Evolutionary conservation across 2,113 vertebrate species (phyloP).

Genomic region (Carettochelys insculpta): DNA sequence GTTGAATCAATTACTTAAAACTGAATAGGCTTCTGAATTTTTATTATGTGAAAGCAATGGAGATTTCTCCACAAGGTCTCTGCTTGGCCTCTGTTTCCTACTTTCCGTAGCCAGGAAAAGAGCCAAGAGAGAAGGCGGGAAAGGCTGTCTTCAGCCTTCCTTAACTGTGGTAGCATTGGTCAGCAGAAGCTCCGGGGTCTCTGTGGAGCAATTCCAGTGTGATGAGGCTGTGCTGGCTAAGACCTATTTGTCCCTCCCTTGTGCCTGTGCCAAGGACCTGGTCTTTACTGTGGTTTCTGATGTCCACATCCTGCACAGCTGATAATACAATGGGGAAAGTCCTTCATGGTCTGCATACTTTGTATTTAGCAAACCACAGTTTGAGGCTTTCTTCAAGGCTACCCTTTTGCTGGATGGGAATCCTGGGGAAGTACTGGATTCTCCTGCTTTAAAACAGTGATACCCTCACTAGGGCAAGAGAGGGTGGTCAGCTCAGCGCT

Average conservation of each 20-base stretch:
- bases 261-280: not conserved
- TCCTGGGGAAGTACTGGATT: not conserved
- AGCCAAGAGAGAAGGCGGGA: not conserved
- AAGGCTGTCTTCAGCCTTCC: not conserved
- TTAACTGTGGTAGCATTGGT: not conserved
- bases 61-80: not conserved
- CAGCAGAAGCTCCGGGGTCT: fast-evolving
- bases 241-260: not conserved
- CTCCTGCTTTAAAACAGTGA: not conserved
- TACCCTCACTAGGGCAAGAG: not conserved
- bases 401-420: not conserved
- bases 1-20: not conserved
- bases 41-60: not conserved
- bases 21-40: not conserved
- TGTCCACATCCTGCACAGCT: not conserved
- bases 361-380: not conserved
- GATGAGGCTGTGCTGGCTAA: not conserved
- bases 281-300: not conserved
- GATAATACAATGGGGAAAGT: not conserved
- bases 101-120: fast-evolving
- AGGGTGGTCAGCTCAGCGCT: not conserved
- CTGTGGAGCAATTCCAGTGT: not conserved
- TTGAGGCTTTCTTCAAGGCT: not conserved
- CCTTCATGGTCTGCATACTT: not conserved
- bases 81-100: not conserved